phyloP scores from a whole-genome alignment of 2,113 vertebrate genomes.

The Ploceus nigricollis region DNA sequence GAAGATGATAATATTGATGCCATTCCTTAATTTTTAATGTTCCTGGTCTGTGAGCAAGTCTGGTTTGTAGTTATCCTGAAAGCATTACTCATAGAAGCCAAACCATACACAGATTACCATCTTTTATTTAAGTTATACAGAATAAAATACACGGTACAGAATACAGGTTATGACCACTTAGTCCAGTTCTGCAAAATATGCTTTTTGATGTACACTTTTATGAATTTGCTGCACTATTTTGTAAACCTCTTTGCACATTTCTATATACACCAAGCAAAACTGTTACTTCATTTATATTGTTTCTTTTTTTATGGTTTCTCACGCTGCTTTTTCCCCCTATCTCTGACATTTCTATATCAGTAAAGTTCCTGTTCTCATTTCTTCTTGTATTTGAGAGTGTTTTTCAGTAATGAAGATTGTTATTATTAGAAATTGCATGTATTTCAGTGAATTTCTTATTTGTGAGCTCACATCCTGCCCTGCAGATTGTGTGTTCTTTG shows the following conservation, averaged over 20 bases:
- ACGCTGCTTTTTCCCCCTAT: fast-evolving
- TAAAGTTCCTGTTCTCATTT: neutral
- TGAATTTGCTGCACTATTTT: neutral
- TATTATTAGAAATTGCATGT: neutral
- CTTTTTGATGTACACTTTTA: neutral
- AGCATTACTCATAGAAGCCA: neutral
- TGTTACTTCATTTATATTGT: neutral
- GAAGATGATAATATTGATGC: neutral
- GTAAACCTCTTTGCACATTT: neutral
- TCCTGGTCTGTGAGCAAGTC: neutral
- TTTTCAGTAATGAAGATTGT: neutral
- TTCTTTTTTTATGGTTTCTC: neutral
- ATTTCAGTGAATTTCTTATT: neutral
- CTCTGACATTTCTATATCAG: neutral
- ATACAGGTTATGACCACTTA: neutral
- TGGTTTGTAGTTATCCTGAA: neutral
- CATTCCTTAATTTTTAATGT: neutral
- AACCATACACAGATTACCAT: neutral
- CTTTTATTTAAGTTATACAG: neutral
- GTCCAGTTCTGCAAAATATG: neutral
- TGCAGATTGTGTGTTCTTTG: neutral
- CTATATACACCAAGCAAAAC: neutral
- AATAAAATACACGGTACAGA: neutral
- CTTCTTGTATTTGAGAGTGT: neutral
- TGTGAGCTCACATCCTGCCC: neutral